These are phyloP conservation scores for Aurelia sp. DNA, from an alignment of 30 jellyfish, hydroid and myxozoan species.

Conservation along the genomic window DNA sequence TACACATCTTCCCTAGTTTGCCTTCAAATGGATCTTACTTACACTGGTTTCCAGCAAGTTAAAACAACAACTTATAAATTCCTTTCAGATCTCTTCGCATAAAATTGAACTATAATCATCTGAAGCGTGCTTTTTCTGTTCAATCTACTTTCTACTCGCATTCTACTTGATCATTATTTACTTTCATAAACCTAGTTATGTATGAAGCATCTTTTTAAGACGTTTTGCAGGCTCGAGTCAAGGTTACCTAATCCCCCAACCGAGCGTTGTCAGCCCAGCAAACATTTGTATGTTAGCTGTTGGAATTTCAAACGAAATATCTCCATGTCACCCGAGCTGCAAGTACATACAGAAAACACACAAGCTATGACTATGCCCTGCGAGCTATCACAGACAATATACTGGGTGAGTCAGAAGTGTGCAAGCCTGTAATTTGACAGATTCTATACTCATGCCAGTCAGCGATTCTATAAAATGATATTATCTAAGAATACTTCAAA, in stretches of 20 bases:
- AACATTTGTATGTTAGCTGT: too few species aligned
- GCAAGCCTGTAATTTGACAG: too few species aligned
- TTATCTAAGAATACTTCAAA: too few species aligned
- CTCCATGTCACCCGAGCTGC: too few species aligned
- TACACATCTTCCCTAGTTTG: slow-evolving; percentile 22
- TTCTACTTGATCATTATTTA: slow-evolving; percentile 17
- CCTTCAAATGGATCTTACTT: slow-evolving; percentile 18
- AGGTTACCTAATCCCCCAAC: not conserved
- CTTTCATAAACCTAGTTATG: slow-evolving; percentile 10
- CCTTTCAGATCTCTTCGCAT: slow-evolving; percentile 37
- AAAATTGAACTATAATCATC: slow-evolving; percentile 44
- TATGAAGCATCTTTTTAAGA: slow-evolving; percentile 4
- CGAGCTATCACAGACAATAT: too few species aligned
- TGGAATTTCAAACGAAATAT: too few species aligned
- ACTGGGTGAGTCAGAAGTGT: too few species aligned
- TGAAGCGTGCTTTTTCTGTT: slow-evolving; percentile 8
- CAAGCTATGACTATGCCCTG: too few species aligned
- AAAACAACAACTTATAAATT: slow-evolving; percentile 40
- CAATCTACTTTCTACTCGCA: slow-evolving; percentile 26
- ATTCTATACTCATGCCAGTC: too few species aligned
- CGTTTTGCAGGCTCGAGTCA: slow-evolving; percentile 12
- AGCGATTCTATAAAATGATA: too few species aligned
- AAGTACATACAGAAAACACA: too few species aligned
- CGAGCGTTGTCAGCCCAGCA: too few species aligned
- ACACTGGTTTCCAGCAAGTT: slow-evolving; percentile 68